Base-by-base conservation (phyloP, 2,888 invertebrate genomes). In the Ectemnius cavifrons region DNA sequence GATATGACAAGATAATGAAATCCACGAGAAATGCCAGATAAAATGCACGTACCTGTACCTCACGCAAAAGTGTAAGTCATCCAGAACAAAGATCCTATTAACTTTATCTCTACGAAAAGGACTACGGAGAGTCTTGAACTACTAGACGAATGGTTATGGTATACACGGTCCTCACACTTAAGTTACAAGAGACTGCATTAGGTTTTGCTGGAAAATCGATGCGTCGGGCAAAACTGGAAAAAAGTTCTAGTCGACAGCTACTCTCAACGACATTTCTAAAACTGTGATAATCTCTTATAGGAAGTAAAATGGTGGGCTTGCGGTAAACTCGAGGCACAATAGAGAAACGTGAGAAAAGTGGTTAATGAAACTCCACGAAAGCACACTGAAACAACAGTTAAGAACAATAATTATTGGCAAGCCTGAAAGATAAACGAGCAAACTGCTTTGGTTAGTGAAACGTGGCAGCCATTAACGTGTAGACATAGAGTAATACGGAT, bases 351-450 rank as follows among this genome's bases (percentile, higher is more conserved):
- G 45, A 58, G 27, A 59, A 66, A 73, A 64, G 62, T 67, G 62
- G 67, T 65, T 52, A 71, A 74, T 74, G 64, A 73, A 70, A 64
- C 46, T 78, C 77, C 67, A 75, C 73, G 74, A 73, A 78, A 83
- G 84, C 84, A 83, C 83, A 83, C 72, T 77, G 78, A 83, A 81
- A 81, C 77, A 70, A 81, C 73, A 67, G 49, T 81, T 71, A 79
- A 66, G n/a, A 66, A 75, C 76, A 58, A 73, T 66, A 78, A 71
- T 78, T 58, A 75, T 67, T 77, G 73, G 73, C 81, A 83, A 83
- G 83, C 72, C 84, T 83, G 80, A 71, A 83, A 74, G 63, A 67
- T 65, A 57, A 46, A 81, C 81, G 80, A 67, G 78, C 84, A 79
- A 68, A 74, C 67, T 63, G 61, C 68, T 76, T 37, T 73, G 73